phyloP scores from a whole-genome alignment of 1,140 invertebrate species.

The Patella vulgata region DNA sequence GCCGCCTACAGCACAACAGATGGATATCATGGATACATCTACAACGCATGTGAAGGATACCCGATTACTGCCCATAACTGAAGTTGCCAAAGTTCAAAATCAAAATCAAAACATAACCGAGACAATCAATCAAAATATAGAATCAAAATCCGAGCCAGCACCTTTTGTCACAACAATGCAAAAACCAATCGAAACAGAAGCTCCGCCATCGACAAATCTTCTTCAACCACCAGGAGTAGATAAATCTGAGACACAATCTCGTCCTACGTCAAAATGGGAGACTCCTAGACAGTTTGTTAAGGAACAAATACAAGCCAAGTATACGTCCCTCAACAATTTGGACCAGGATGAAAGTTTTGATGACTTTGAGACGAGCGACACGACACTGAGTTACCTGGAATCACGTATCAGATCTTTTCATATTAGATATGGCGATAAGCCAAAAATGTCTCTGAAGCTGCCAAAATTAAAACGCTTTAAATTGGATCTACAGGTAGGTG shows the following conservation, averaged over 20 bases:
- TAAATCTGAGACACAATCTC: neutral
- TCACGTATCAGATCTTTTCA: slow-evolving; percentile 49
- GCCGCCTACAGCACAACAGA: slow-evolving; percentile 2
- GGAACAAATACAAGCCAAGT: slow-evolving; percentile 39
- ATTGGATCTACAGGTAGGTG: slow-evolving; percentile 22
- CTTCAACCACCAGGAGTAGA: slow-evolving; percentile 7
- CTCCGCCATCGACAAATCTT: slow-evolving; percentile 44
- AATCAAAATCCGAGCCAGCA: no score
- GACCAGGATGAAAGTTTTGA: slow-evolving; percentile 28
- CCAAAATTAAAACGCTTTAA: slow-evolving; percentile 48
- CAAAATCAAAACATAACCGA: no score
- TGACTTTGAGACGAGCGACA: slow-evolving; percentile 51
- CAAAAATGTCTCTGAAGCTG: slow-evolving; percentile 38
- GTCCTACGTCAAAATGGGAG: slow-evolving; percentile 23
- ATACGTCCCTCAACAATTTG: slow-evolving; percentile 13
- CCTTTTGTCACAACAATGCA: slow-evolving; percentile 21
- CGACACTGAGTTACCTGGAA: slow-evolving; percentile 44
- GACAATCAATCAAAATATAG: no score
- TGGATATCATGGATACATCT: slow-evolving; percentile 1
- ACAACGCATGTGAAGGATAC: slow-evolving; percentile 5
- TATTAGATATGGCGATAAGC: slow-evolving; percentile 38
- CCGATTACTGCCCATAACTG: slow-evolving; percentile 3
- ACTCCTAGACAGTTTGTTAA: slow-evolving; percentile 46
- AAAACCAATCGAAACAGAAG: slow-evolving; percentile 48
- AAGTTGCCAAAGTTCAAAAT: neutral